Evolutionary conservation across 1,140 invertebrate genomes (phyloP).

Genomic region (Arion vulgaris): DNA sequence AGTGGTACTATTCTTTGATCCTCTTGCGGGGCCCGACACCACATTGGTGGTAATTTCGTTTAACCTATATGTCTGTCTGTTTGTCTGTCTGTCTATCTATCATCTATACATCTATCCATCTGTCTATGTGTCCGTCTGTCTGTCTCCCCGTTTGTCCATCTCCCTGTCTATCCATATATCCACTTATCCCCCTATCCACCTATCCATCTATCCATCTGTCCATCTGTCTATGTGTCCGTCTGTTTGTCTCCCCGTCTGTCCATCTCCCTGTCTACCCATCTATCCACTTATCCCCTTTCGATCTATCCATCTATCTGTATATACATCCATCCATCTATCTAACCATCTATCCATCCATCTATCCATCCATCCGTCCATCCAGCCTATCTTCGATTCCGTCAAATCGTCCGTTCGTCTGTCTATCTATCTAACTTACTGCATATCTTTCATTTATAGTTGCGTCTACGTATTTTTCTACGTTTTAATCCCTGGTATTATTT

Average conservation of each 20-base stretch:
- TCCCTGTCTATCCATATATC: background rate
- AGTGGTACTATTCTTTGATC: too few relatives aligned
- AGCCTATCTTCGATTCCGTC: background rate
- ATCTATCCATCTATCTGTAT: too few relatives aligned
- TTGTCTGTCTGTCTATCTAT: background rate
- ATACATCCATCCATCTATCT: background rate
- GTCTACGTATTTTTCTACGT: too few relatives aligned
- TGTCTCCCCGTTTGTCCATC: background rate
- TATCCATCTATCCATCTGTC: background rate
- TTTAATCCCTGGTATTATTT: too few relatives aligned
- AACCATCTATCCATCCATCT: background rate
- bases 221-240: background rate
- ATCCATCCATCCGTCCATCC: background rate
- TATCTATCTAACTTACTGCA: background rate
- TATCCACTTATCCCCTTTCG: background rate
- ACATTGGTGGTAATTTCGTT: too few relatives aligned
- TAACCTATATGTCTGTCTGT: background rate
- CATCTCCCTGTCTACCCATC: background rate
- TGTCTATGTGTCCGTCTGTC: background rate
- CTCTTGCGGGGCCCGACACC: too few relatives aligned
- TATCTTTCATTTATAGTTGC: background rate
- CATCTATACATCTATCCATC: background rate
- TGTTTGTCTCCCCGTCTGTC: background rate
- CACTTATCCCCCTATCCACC: background rate
- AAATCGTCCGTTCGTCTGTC: background rate